Percentiles rank a stretch among this genome's conserved stretches.
These are phyloP conservation scores for Parazoanthus atlanticus DNA, from an alignment of 92 coral and sea anemone species.

Conservation along the genomic window DNA sequence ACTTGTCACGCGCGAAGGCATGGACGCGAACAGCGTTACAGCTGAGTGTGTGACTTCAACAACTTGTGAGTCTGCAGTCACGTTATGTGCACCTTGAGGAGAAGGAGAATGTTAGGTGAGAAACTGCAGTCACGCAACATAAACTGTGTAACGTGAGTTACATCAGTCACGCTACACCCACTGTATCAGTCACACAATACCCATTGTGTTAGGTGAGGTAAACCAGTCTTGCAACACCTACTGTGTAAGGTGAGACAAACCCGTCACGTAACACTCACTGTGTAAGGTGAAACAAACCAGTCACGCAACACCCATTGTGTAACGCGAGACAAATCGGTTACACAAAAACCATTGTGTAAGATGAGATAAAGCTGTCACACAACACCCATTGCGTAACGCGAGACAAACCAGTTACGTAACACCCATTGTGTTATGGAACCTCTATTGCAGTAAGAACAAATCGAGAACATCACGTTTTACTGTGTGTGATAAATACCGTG, in stretches of 20 bases:
- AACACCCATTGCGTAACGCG: neutral
- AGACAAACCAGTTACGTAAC: neutral
- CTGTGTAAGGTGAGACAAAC: neutral
- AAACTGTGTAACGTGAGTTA: neutral
- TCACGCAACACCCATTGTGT: neutral
- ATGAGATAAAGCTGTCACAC: neutral
- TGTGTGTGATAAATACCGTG: neutral
- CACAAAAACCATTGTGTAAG: neutral
- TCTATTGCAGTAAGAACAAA: neutral
- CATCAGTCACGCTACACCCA: neutral
- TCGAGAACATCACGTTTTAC: neutral
- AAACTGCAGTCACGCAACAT: neutral
- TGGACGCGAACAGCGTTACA: neutral
- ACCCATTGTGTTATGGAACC: neutral
- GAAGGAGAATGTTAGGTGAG: constrained; percentile 1
- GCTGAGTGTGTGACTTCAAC: constrained; percentile 8
- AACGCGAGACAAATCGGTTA: no score
- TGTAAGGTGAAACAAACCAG: neutral
- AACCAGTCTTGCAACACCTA: neutral
- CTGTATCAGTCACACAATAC: neutral
- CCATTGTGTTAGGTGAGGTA: neutral
- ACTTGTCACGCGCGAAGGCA: constrained; percentile 5
- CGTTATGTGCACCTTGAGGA: constrained; percentile 25
- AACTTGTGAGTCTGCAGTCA: neutral
- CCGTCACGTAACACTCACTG: no score